phyloP scores from a whole-genome alignment of 2,888 invertebrate genomes.

The Agrotis exclamationis region DNA sequence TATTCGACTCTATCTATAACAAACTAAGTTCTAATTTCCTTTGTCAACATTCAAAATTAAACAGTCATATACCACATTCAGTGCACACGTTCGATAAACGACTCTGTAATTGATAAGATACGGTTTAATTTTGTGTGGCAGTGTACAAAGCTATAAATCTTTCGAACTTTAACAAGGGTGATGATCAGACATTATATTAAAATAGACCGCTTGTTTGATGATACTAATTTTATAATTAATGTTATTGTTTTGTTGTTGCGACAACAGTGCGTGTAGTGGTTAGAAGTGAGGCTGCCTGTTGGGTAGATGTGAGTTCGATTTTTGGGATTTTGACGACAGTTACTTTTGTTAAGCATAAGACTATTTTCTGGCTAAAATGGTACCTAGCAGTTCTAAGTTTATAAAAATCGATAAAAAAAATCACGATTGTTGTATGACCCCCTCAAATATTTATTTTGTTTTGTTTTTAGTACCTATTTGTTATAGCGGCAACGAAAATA shows the following conservation, averaged over 20 bases:
- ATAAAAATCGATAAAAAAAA: no score
- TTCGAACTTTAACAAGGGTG: conserved; percentile 22
- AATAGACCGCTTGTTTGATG: conserved; percentile 35
- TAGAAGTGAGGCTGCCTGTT: neutral
- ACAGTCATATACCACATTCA: conserved; percentile 1
- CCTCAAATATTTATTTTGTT: no score
- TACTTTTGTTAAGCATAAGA: neutral
- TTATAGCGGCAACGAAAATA: no score
- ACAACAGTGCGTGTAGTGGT: neutral
- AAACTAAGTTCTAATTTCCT: accelerated
- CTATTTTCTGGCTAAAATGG: neutral
- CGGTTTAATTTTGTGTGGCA: neutral
- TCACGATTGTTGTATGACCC: no score
- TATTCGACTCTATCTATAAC: neutral
- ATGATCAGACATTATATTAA: conserved; percentile 27
- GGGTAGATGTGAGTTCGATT: neutral
- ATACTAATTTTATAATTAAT: conserved; percentile 45
- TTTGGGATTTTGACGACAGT: neutral
- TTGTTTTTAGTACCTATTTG: no score
- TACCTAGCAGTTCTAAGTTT: no score
- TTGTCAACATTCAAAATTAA: conserved; percentile 9
- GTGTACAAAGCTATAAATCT: conserved; percentile 29
- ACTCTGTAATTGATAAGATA: accelerated
- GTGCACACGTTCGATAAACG: neutral
- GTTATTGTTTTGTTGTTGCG: conserved; percentile 1